Evolutionary conservation across 2,113 vertebrate genomes (phyloP).

Genomic region (Colius striatus): DNA sequence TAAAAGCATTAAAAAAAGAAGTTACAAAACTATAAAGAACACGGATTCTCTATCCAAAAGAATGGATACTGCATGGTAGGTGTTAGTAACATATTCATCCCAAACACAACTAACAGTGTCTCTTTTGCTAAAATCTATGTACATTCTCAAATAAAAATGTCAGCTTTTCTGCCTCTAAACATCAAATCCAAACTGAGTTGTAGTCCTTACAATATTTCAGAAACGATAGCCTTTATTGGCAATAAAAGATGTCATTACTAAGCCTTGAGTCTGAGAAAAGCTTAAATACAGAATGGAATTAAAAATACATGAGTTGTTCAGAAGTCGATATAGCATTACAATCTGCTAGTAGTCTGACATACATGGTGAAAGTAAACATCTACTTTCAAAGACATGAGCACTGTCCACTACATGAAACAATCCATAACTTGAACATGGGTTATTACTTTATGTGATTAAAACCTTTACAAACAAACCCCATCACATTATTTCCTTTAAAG

Average conservation of each 20-base stretch:
- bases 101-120: neutral
- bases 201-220: neutral
- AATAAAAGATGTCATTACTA: neutral
- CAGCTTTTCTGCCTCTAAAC: neutral
- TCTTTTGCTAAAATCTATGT: neutral
- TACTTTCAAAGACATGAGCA: neutral
- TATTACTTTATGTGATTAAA: neutral
- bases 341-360: neutral
- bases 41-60: neutral
- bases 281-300: neutral
- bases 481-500: neutral
- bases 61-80: neutral
- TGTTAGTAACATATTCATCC: neutral
- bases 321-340: neutral
- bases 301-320: neutral
- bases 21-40: neutral
- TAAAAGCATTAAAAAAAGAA: neutral
- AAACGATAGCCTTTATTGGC: neutral
- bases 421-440: neutral
- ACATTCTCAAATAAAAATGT: neutral
- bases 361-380: neutral
- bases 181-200: neutral
- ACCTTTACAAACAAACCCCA: neutral
- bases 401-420: neutral
- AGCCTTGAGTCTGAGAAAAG: neutral